phyloP scores from a whole-genome alignment of 1,140 invertebrate genomes.

The Platyscapa corneri region DNA sequence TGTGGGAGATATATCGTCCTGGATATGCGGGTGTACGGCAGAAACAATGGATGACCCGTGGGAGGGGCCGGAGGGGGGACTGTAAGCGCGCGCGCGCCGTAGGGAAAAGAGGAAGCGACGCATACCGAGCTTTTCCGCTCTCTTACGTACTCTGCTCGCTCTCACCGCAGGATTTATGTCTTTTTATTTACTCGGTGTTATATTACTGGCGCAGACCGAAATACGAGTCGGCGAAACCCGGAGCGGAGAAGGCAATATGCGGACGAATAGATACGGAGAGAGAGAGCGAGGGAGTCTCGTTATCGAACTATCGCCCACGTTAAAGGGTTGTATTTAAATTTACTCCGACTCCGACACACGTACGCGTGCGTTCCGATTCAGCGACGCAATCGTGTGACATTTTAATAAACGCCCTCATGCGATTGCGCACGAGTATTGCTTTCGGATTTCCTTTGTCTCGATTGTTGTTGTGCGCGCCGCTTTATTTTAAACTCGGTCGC shows the following conservation, averaged over 20 bases:
- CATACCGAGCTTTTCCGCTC: slow-evolving; percentile 36
- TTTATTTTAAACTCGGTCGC: neutral
- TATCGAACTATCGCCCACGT: slow-evolving; percentile 38
- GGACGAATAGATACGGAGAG: neutral
- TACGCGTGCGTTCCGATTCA: neutral
- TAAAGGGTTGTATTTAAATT: slow-evolving; percentile 51
- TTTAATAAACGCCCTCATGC: slow-evolving; percentile 50
- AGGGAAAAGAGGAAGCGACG: slow-evolving; percentile 31
- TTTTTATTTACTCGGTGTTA: slow-evolving; percentile 46
- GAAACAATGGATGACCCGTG: slow-evolving; percentile 73
- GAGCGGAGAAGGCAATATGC: neutral
- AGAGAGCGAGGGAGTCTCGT: neutral
- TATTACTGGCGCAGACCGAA: neutral
- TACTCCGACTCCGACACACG: neutral
- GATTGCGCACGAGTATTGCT: slow-evolving; percentile 38
- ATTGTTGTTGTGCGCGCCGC: neutral
- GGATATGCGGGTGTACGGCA: slow-evolving; percentile 72
- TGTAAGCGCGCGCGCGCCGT: neutral
- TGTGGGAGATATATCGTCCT: slow-evolving; percentile 68
- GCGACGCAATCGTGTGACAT: slow-evolving; percentile 18
- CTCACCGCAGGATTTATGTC: slow-evolving; percentile 36
- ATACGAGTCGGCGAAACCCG: neutral
- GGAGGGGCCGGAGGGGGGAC: neutral
- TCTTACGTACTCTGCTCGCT: slow-evolving; percentile 33
- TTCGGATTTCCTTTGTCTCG: slow-evolving; percentile 32